Evolutionary conservation across 1,140 invertebrate genomes (phyloP), one percentile per base, ranked within the genome.

Genomic region (Bradysia coprophila): DNA sequence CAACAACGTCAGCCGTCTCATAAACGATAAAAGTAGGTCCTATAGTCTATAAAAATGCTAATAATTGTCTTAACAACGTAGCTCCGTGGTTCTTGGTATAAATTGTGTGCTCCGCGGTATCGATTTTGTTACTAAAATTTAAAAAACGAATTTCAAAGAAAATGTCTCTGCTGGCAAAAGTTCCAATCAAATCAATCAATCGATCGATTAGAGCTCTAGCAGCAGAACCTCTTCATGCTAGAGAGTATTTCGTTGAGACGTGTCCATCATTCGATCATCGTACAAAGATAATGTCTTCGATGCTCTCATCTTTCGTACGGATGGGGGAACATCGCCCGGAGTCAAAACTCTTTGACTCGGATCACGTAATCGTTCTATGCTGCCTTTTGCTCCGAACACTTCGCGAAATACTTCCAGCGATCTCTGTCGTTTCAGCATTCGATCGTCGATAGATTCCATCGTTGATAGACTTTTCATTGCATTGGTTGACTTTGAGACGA

Each of bases 191-290:
- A n/a, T n/a, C n/a, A n/a, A n/a, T n/a, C n/a, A n/a, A n/a, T n/a
- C n/a, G n/a, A n/a, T n/a, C n/a, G n/a, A n/a, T 38, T 45, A 45
- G 3, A 45, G 15, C 28, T 45, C 44, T 45, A 61, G 45, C 49
- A 61, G 49, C 57, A 61, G 55, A 51, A 61, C 58, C 45, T 61
- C 58, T 50, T 61, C 58, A 56, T 61, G 58, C 57, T 61, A 61
- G 50, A 61, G 56, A 36, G 53, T 57, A 24, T 60, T 60, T 15
- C 54, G 57, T 23, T 65, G 51, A 16, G 66, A 66, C 36, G 67
- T 66, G 43, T 66, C 66, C 84, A 89, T 90, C 65, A 89, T 83
- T 22, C 85, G 65, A 52, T 90, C 86, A 51, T 89, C 84, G 53
- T 88, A 89, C 3, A 89, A 58, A 13, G 84, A 88, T 48, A 89